phyloP scores from a whole-genome alignment of 2,797 vertebrate genomes.

The Acrocephalus scirpaceus region DNA sequence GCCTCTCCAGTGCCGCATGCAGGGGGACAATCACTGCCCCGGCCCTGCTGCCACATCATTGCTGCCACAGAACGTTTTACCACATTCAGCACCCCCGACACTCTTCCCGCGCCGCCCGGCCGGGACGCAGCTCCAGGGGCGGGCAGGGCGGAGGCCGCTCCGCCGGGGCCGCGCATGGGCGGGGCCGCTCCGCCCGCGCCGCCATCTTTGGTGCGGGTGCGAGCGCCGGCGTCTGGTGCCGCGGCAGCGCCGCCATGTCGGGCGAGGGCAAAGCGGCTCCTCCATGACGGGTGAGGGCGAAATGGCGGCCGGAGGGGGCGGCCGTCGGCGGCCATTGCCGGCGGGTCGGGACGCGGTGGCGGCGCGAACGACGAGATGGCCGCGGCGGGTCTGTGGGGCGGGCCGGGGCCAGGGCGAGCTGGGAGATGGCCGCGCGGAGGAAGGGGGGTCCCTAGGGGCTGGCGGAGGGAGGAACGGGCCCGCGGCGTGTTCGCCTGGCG shows the following conservation, averaged over 20 bases:
- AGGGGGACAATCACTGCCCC: not conserved
- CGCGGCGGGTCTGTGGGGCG: too few relatives aligned
- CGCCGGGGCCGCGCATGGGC: not conserved
- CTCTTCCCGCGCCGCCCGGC: too few relatives aligned
- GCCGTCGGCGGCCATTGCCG: accelerated
- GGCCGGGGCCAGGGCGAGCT: too few relatives aligned
- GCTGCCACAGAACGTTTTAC: accelerated
- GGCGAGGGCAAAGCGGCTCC: not conserved
- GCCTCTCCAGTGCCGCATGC: not conserved
- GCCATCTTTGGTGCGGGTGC: not conserved
- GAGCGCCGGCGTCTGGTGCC: too few relatives aligned
- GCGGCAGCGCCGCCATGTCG: not conserved
- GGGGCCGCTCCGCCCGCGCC: not conserved
- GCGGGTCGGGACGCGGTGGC: not conserved
- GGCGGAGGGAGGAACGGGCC: too few relatives aligned
- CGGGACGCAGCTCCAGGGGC: too few relatives aligned
- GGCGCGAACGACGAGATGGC: accelerated
- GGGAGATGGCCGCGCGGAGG: too few relatives aligned
- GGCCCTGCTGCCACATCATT: not conserved
- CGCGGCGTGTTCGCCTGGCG: too few relatives aligned
- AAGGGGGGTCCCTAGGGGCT: too few relatives aligned
- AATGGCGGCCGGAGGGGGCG: not conserved
- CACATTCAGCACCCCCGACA: accelerated
- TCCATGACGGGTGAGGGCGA: not conserved
- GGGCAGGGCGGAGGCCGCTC: not conserved